Evolutionary conservation across 2,888 invertebrate species (phyloP), one percentile per base, ranked within the genome.

Genomic region (Galerucella nymphaeae): DNA sequence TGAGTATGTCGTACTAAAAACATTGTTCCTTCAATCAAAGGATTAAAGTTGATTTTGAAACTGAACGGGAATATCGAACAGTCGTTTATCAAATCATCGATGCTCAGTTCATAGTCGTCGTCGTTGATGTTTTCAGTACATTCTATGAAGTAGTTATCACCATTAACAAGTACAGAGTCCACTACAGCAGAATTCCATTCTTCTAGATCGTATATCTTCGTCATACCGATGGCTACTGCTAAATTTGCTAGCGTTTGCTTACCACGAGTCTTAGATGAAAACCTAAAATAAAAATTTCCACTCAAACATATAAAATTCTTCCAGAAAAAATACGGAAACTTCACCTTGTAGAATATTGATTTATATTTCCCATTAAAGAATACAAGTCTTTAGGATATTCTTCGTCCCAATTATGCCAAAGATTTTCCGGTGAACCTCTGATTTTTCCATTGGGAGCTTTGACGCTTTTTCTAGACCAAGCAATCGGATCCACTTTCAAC

Each of bases 341-440:
- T 59, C 68, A 80, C 76, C 88, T 88, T 0, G 83, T 79, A 48
- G 91, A 90, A 66, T 87, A 84, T 3, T 92, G 91, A 85, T 92
- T 91, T 16, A 93, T 80, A 45, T 88, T 89, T 1, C 93, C 92
- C 89, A 91, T 90, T 1, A 94, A 84, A 0, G 93, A 92, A 86
- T 88, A 93, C 0, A 94, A 84, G 74, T 91, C 92, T 1, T 90
- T 89, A 2, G 90, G 89, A 77, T 92, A 91, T 82, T 93, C 93
- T 2, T 93, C 89, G 75, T 92, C 90, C 89, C 90, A 94, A 66
- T 91, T 88, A 80, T 91, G 91, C 91, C 92, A 92, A 83, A 88
- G 80, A 48, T 80, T 78, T 8, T 82, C 81, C 5, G 76, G 75
- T 30, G 74, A 74, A 0, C 82, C 82, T 42, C 85, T 76, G 0